phyloP scores from a whole-genome alignment of 2,113 vertebrate genomes.

The Hippocampus comes region DNA sequence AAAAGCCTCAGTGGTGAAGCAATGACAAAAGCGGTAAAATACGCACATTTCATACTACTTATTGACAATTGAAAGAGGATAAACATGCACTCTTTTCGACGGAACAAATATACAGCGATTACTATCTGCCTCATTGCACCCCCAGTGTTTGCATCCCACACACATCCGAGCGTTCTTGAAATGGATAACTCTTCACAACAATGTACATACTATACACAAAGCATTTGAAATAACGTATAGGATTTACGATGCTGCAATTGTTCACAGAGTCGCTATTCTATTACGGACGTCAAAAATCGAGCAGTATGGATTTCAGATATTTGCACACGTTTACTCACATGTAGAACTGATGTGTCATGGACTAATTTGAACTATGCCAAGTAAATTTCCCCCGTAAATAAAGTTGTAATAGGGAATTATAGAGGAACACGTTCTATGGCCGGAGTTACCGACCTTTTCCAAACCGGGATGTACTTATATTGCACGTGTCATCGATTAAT shows the following conservation, averaged over 20 bases:
- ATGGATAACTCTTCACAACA: background rate
- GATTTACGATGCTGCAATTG: background rate
- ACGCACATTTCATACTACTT: slow-evolving; percentile 1
- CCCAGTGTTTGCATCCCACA: background rate
- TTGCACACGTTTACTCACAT: background rate
- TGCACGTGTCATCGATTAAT: background rate
- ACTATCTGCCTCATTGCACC: slow-evolving; percentile 3
- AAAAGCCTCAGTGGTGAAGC: background rate
- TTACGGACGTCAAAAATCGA: background rate
- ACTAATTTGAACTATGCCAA: background rate
- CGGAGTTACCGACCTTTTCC: background rate
- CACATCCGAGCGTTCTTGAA: background rate
- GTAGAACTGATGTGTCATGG: too few relatives aligned
- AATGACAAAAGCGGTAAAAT: slow-evolving; percentile 2
- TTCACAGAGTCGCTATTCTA: background rate
- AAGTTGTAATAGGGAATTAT: too few relatives aligned
- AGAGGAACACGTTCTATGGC: background rate
- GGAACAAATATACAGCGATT: background rate
- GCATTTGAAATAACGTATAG: background rate
- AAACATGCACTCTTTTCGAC: slow-evolving; percentile 11
- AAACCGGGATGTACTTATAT: background rate
- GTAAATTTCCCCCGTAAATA: background rate
- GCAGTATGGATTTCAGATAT: too few relatives aligned
- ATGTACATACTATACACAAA: background rate
- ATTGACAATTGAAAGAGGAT: slow-evolving; percentile 27